Conservation (phyloP, 2,888 invertebrate species). For the Xanthia togata region DNA sequence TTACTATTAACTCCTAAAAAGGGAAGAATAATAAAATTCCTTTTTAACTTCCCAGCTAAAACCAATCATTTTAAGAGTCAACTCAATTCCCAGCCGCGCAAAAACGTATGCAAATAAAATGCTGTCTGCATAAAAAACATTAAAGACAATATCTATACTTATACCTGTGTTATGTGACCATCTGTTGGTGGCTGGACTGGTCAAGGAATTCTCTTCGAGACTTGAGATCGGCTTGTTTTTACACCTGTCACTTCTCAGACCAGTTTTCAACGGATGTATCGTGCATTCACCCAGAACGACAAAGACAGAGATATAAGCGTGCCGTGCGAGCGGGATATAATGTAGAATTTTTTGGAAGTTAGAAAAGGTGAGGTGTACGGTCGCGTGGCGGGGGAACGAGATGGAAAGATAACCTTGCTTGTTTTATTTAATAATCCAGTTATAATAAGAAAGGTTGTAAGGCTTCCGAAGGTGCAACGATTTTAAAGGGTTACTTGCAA, state of each 20-base stretch:
- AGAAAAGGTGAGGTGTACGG: constrained; percentile 67
- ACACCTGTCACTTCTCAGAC: constrained; percentile 84
- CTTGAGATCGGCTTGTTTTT: constrained; percentile 75
- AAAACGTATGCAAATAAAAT: constrained; percentile 44
- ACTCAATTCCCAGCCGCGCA: constrained; percentile 17
- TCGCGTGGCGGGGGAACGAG: constrained; percentile 83
- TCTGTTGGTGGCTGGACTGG: constrained; percentile 72
- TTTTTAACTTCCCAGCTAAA: background rate
- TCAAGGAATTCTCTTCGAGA: constrained; percentile 76
- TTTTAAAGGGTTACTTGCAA: constrained; percentile 66
- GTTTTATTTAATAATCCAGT: constrained; percentile 82
- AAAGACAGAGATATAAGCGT: constrained; percentile 77
- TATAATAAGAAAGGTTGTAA: constrained; percentile 77
- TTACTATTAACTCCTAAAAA: constrained; percentile 1
- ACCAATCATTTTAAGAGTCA: constrained; percentile 5
- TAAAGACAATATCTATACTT: constrained; percentile 26
- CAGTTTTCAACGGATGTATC: constrained; percentile 84
- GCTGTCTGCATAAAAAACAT: constrained; percentile 7
- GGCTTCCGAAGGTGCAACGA: constrained; percentile 68
- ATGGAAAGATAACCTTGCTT: constrained; percentile 57
- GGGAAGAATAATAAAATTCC: background rate
- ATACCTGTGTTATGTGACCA: constrained; percentile 49
- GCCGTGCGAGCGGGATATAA: constrained; percentile 67
- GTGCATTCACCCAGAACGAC: constrained; percentile 82
- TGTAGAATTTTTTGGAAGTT: constrained; percentile 19